Evolutionary conservation across 1,140 invertebrate genomes (phyloP).

Genomic region (Wasmannia auropunctata): DNA sequence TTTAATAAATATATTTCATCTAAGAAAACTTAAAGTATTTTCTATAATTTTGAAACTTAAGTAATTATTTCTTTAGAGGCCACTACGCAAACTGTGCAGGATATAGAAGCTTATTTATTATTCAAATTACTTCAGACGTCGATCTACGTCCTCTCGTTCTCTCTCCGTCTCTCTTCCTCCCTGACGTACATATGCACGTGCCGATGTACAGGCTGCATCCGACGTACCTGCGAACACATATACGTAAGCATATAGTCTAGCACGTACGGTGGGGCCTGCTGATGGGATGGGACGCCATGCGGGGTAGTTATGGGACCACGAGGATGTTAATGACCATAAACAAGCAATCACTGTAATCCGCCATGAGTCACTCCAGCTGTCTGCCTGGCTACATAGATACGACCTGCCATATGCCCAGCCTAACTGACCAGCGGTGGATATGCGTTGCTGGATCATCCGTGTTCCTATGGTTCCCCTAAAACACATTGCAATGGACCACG

Average conservation of each 20-base stretch:
- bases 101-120: constrained; percentile 18
- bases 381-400: constrained; percentile 79
- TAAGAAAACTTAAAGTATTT: neutral
- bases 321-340: constrained; percentile 85
- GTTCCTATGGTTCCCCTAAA: constrained; percentile 43
- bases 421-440: constrained; percentile 73
- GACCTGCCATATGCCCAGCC: constrained; percentile 80
- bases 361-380: constrained; percentile 84
- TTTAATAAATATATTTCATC: neutral
- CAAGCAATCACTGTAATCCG: constrained; percentile 84
- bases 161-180: neutral
- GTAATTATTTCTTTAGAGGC: neutral
- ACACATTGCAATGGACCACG: neutral
- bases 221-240: constrained; percentile 48
- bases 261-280: constrained; percentile 66
- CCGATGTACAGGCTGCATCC: constrained; percentile 46
- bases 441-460: constrained; percentile 63
- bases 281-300: constrained; percentile 80
- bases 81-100: no score
- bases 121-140: constrained; percentile 34
- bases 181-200: constrained; percentile 31
- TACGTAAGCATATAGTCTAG: constrained; percentile 42
- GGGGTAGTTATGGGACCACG: constrained; percentile 83
- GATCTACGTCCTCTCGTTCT: neutral
- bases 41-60: neutral